phyloP scores from a whole-genome alignment of 2,113 vertebrate genomes.

The Cebidichthys violaceus region DNA sequence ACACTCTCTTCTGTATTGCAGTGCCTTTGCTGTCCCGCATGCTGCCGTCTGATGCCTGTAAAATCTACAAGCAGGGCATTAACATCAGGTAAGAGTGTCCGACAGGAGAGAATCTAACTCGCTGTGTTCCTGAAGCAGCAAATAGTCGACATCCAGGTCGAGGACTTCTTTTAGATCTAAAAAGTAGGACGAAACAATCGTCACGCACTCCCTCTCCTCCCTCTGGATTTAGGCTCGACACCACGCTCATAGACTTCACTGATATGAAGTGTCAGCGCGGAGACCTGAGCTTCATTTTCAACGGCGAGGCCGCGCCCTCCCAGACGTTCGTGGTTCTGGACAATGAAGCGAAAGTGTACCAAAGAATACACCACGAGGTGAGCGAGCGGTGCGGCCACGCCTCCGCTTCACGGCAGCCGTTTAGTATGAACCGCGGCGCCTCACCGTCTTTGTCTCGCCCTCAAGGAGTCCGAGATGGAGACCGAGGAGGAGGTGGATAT shows the following conservation, averaged over 20 bases:
- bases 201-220: constrained; percentile 22
- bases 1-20: constrained; percentile 68
- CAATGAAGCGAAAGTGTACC: constrained; percentile 99
- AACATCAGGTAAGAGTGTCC: constrained; percentile 91
- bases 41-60: constrained; percentile 97
- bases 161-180: constrained; percentile 62
- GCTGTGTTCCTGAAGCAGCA: constrained; percentile 36
- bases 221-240: constrained; percentile 90
- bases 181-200: constrained; percentile 55
- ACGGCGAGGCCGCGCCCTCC: constrained; percentile 91
- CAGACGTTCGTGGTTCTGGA: constrained; percentile 98
- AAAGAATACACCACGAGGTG: constrained; percentile 98
- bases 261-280: constrained; percentile 99
- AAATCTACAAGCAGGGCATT: constrained; percentile 99
- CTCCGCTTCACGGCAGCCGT: not conserved
- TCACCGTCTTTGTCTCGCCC: not conserved
- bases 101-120: not conserved
- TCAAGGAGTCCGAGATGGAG: constrained; percentile 98
- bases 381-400: constrained; percentile 16
- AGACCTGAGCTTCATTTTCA: constrained; percentile 99
- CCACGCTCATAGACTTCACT: constrained; percentile 98
- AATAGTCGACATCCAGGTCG: constrained; percentile 56
- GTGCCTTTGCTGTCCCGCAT: constrained; percentile 98
- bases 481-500: constrained; percentile 99
- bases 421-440: not conserved